Evolutionary conservation across 2,888 invertebrate species (phyloP), one percentile per base, ranked within the genome.

Genomic region (Drosophila fungiperda): DNA sequence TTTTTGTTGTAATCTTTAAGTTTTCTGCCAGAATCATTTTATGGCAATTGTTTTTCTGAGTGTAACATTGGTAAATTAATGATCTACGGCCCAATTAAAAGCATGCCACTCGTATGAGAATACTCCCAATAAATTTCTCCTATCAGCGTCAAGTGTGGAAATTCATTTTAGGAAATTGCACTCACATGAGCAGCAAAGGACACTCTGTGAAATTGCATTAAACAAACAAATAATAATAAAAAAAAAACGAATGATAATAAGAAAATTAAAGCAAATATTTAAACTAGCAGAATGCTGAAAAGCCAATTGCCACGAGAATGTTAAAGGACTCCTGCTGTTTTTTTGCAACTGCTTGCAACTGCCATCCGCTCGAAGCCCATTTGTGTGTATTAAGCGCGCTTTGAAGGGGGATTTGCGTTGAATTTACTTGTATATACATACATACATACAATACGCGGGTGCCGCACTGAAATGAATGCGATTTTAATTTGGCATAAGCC

Each of bases 401-500:
- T 79, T 75, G 71, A 67, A 53, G 61, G 65, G 63, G 81, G 75
- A 80, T 89, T 89, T 81, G 62, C 71, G 76, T 71, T 76, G 80
- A 66, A 78, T 77, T 70, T 54, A 32, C 63, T 73, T 63, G 38
- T 72, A 40, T 32, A 20, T 35, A 55, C 68, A 79, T 61, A 66
- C 33, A 61, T 57, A 48, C 40, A 53, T 60, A 38, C 58, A 40
- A 32, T 4, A 26, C 12, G 33, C 20, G 23, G 45, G 9, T 23
- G 55, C 23, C 38, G 64, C 45, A 55, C 38, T 53, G 68, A 72
- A 89, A 90, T 83, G 83, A 90, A 90, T 90, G 89, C 87, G 89
- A 80, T 90, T 90, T 90, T 87, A 87, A 87, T 87, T 87, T 88
- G 82, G 74, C 83, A 62, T 80, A 81, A 88, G 79, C 90, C 78